Evolutionary conservation across 2,113 vertebrate species (phyloP).

Genomic region (Chamaetylas fuelleborni): DNA sequence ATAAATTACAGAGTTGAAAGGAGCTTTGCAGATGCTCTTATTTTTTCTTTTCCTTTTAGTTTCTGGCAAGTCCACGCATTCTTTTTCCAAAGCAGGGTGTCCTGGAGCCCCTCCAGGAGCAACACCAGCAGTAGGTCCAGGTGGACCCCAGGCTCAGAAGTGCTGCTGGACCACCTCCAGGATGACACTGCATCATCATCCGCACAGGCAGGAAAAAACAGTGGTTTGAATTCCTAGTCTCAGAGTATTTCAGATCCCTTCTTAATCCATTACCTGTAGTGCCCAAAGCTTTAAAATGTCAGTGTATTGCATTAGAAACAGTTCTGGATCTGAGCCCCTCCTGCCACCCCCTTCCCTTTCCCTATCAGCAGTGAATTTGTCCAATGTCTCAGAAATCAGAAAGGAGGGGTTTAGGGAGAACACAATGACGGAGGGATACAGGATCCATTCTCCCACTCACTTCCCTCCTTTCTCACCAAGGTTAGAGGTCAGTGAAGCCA

Average conservation of each 20-base stretch:
- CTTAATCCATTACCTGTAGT: conserved; percentile 12
- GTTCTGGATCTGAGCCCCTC: background rate
- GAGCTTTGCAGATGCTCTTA: conserved; percentile 11
- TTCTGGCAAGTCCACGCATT: conserved; percentile 32
- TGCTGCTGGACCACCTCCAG: background rate
- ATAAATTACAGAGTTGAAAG: conserved; percentile 75
- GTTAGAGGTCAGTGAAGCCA: background rate
- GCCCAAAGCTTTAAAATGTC: background rate
- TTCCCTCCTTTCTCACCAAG: background rate
- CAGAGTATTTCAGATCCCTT: conserved; percentile 28
- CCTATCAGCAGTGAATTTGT: background rate
- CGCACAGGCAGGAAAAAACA: background rate
- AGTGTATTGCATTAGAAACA: conserved; percentile 41
- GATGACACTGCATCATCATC: background rate
- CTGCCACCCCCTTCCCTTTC: background rate
- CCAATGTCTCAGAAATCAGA: background rate
- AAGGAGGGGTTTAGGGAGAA: background rate
- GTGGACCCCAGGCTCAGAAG: background rate
- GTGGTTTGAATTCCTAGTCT: conserved; percentile 22
- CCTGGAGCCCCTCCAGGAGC: background rate
- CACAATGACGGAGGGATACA: background rate
- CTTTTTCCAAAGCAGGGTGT: conserved; percentile 19
- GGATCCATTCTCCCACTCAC: background rate
- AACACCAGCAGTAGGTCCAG: background rate
- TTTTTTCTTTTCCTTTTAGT: background rate